phyloP scores from a whole-genome alignment of 2,888 invertebrate species.

The Caenorhabditis sp. region DNA sequence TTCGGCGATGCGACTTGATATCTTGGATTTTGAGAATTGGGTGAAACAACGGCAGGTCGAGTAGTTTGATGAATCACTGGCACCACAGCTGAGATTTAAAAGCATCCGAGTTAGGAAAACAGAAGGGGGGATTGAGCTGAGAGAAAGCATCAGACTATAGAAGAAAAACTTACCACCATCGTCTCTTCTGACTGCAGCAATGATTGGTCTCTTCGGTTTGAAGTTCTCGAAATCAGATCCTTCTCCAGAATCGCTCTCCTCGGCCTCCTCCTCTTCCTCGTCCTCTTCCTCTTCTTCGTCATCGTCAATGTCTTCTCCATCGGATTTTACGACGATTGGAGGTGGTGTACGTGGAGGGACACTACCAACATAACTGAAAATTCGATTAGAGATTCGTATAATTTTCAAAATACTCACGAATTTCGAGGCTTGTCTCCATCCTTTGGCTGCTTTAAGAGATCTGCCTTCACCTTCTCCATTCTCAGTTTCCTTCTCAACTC shows the following conservation, averaged over 20 bases:
- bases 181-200: conserved; percentile 67
- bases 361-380: conserved; percentile 73
- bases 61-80: conserved; percentile 57
- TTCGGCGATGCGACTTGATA: conserved; percentile 60
- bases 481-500: conserved; percentile 60
- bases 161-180: conserved; percentile 65
- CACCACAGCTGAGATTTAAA: conserved; percentile 55
- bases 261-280: conserved; percentile 69
- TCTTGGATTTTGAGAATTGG: conserved; percentile 60
- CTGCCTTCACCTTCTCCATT: conserved; percentile 67
- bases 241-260: conserved; percentile 64
- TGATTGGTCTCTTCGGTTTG: conserved; percentile 63
- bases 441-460: conserved; percentile 62
- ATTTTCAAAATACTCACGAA: conserved; percentile 29
- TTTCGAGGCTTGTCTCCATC: conserved; percentile 62
- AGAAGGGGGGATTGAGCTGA: conserved; percentile 11
- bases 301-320: conserved; percentile 75
- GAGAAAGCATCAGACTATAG: neutral
- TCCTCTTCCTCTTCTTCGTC: conserved; percentile 79
- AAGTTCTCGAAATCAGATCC: conserved; percentile 69
- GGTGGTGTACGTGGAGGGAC: conserved; percentile 78
- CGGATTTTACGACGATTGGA: conserved; percentile 69
- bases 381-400: neutral
- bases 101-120: conserved; percentile 40
- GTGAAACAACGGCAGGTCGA: conserved; percentile 50